Evolutionary conservation across 2,797 vertebrate genomes (phyloP), one percentile per base, ranked within the genome.

Genomic region (Sebastiscus albofasciatus): DNA sequence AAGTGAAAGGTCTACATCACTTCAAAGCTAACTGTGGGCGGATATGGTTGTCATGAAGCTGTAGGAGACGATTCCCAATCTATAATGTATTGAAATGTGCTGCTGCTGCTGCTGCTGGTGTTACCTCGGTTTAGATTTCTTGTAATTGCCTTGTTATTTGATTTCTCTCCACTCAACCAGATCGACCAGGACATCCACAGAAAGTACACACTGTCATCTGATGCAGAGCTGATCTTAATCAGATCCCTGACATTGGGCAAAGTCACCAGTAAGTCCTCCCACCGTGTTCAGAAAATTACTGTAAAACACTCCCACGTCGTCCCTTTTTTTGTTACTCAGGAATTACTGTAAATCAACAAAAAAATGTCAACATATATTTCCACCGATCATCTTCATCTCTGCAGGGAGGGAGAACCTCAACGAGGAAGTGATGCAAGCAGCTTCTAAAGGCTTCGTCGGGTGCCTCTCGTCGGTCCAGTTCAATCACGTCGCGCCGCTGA

Each of bases 381-480:
- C 29, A 14, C 24, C 49, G 10, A 1, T 73, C 24, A 3, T 22
- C 65, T 52, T 2, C 26, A 0, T 66, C 52, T 27, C 77, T 91
- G 55, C 82, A 99, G 98, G 97, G 33, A 94, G 77, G 87, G 93
- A 95, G 62, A 86, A 86, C 12, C 86, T 97, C 77, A 94, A 96
- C 49, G 90, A 96, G 55, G 97, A 98, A 66, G 94, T 98, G 39
- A 89, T 89, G 29, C 95, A 93, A 68, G 97, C 97, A 0, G 98
- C 97, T 12, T 85, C 86, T 0, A 89, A 95, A 52, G 98, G 98
- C n/a, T 99, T 99, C 87, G 65, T 95, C 3, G 98, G 98, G 65
- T 99, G 98, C 90, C 94, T 99, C 33, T 98, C 98, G 29, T 97
- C 98, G 0, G 97, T 99, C 5, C 97, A 97, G 86, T 99, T 99